phyloP scores from a whole-genome alignment of 2,888 invertebrate genomes.

The Orgyia antiqua region DNA sequence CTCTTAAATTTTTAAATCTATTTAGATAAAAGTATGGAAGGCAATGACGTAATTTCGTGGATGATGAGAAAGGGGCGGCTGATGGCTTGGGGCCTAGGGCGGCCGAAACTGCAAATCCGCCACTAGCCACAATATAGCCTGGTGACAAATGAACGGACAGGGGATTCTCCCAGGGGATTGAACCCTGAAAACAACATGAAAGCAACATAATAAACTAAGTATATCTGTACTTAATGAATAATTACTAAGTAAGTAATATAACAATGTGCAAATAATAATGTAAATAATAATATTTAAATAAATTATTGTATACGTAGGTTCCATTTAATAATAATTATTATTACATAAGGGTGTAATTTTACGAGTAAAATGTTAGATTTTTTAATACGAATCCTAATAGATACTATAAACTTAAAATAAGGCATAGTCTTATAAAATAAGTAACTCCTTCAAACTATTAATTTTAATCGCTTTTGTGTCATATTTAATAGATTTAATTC shows the following conservation, averaged over 20 bases:
- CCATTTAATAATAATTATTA: conserved; percentile 20
- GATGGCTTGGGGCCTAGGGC: no score
- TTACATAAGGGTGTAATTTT: conserved; percentile 25
- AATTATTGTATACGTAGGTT: conserved; percentile 55
- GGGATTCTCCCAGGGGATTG: no score
- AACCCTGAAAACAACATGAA: no score
- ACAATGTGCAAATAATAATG: conserved; percentile 25
- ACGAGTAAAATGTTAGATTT: conserved; percentile 40
- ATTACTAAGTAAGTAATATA: conserved; percentile 8
- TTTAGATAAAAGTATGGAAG: no score
- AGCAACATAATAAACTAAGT: conserved; percentile 2
- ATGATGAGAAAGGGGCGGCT: no score
- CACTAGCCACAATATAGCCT: no score
- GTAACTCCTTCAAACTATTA: conserved; percentile 18
- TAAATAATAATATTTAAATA: conserved; percentile 40
- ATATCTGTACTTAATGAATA: conserved; percentile 18
- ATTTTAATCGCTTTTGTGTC: conserved; percentile 28
- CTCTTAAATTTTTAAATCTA: no score
- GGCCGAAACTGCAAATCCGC: no score
- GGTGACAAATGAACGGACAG: no score
- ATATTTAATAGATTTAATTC: conserved; percentile 27
- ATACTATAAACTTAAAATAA: conserved; percentile 16
- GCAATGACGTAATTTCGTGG: no score
- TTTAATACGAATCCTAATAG: conserved; percentile 35
- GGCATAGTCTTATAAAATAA: conserved; percentile 20